A percentile compares a stretch with the other conserved stretches of the same genome.
Conservation (phyloP, 2,888 invertebrate species). For the Tipula confusa region DNA sequence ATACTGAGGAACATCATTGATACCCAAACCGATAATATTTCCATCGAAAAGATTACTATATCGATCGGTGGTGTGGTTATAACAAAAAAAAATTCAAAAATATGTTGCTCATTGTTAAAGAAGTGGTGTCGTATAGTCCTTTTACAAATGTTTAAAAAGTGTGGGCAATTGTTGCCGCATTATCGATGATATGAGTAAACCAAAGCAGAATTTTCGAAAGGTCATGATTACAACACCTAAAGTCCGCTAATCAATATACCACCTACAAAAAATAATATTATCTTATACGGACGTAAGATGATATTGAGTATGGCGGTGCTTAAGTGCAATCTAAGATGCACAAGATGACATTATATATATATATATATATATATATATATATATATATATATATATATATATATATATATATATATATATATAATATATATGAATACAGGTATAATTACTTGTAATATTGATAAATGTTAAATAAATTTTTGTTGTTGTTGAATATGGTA, state of each 20-base stretch:
- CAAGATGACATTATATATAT: background rate
- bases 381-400: too few species aligned
- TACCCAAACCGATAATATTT: background rate
- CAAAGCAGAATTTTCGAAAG: background rate
- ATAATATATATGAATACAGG: background rate
- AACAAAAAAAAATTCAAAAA: too few species aligned
- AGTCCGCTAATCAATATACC: background rate
- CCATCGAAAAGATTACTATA: background rate
- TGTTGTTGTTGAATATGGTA: background rate
- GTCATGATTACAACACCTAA: background rate
- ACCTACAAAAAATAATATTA: background rate
- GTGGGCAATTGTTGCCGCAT: background rate
- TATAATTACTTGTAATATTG: slow-evolving; percentile 12
- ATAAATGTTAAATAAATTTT: background rate
- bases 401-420: too few species aligned
- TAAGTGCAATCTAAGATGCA: background rate
- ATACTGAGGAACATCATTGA: background rate
- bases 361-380: too few species aligned
- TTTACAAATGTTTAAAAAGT: background rate
- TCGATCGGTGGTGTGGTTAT: too few species aligned
- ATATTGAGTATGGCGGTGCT: background rate
- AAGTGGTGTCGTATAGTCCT: background rate
- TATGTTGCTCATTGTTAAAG: background rate
- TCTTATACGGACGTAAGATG: background rate
- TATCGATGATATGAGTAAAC: too few species aligned